These are phyloP conservation scores for Chouioia cunea DNA, from an alignment of 2,888 invertebrate genomes.

Conservation along the genomic window DNA sequence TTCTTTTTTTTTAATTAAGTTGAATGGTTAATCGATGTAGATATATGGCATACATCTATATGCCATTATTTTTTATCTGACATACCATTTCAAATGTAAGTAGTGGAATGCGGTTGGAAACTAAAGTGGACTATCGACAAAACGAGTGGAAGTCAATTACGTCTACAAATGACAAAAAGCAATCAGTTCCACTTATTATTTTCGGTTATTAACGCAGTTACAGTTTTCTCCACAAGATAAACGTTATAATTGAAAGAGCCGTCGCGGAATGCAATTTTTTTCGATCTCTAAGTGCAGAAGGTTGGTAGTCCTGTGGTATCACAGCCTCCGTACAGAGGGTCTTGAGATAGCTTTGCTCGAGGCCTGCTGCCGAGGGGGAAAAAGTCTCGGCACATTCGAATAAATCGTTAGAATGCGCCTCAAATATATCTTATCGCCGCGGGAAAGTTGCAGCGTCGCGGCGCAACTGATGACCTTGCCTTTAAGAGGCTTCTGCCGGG, in stretches of 20 bases:
- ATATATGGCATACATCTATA: too few relatives aligned
- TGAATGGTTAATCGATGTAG: too few relatives aligned
- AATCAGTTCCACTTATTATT: too few relatives aligned
- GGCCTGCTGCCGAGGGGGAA: neutral
- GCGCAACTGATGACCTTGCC: neutral
- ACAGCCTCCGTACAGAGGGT: too few relatives aligned
- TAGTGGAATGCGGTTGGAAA: too few relatives aligned
- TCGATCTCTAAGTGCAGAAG: neutral
- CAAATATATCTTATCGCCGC: constrained; percentile 30
- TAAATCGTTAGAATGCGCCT: constrained; percentile 32
- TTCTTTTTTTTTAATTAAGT: too few relatives aligned
- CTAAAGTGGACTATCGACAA: too few relatives aligned
- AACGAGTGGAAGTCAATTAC: too few relatives aligned
- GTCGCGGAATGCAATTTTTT: neutral
- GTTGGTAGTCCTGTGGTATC: constrained; percentile 8
- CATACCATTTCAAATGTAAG: too few relatives aligned
- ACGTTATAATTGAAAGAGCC: neutral
- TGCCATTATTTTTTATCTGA: too few relatives aligned
- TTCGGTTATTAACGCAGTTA: constrained; percentile 12
- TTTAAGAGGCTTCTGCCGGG: constrained; percentile 11
- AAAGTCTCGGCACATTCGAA: constrained; percentile 9
- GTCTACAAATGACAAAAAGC: too few relatives aligned
- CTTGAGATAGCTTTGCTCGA: too few relatives aligned
- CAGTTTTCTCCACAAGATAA: neutral
- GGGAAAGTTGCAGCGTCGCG: neutral